Conservation (phyloP, 1,140 invertebrate genomes). For the Drosophila prosaltans region DNA sequence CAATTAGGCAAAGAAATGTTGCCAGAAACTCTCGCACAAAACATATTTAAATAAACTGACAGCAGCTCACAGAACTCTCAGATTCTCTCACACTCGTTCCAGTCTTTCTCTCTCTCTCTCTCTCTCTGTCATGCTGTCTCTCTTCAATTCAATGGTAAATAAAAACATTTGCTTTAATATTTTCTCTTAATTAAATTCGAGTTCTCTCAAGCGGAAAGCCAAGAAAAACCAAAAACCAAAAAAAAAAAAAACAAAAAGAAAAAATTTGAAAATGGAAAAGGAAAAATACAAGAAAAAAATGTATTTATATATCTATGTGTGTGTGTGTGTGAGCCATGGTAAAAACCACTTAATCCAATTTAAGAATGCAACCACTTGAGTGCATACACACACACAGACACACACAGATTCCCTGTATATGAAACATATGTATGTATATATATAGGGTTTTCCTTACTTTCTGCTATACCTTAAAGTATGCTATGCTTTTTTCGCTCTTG, state of each 20-base stretch:
- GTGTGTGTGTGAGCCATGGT: constrained; percentile 34
- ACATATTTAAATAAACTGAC: constrained; percentile 18
- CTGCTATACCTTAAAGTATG: constrained; percentile 46
- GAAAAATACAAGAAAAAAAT: constrained; percentile 26
- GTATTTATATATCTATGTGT: neutral
- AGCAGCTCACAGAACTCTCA: neutral
- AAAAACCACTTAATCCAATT: constrained; percentile 77
- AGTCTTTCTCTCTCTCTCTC: neutral
- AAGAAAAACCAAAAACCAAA: constrained; percentile 34
- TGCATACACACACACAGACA: constrained; percentile 43
- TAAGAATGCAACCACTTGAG: constrained; percentile 77
- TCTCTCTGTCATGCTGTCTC: neutral
- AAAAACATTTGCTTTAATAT: constrained; percentile 69
- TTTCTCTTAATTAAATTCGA: constrained; percentile 77
- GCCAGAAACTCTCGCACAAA: constrained; percentile 2
- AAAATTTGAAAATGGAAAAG: constrained; percentile 27
- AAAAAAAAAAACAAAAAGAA: constrained; percentile 34
- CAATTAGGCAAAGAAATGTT: constrained; percentile 17
- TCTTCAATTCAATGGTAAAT: constrained; percentile 30
- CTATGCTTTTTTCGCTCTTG: constrained; percentile 36
- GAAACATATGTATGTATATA: neutral
- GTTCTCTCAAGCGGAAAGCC: constrained; percentile 60
- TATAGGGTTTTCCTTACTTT: neutral
- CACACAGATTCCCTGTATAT: neutral
- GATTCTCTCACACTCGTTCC: neutral